A percentile compares a stretch with the other conserved stretches of the same genome.
Conservation (phyloP, 2,113 vertebrate species). For the Felis chaus region DNA sequence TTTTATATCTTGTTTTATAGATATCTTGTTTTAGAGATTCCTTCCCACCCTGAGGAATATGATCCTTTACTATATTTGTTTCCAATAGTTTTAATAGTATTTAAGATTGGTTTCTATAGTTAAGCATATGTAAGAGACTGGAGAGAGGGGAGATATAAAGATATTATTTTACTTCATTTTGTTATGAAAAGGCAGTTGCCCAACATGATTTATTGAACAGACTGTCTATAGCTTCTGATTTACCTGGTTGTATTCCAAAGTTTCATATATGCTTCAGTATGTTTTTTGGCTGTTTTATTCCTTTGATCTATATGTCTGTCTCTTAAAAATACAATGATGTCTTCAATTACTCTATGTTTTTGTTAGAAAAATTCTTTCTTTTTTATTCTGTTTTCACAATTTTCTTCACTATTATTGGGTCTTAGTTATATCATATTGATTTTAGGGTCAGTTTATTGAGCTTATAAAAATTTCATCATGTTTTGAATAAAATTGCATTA, state of each 20-base stretch:
- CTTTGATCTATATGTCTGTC: background rate
- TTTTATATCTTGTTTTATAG: background rate
- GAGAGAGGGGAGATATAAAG: background rate
- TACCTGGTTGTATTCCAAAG: background rate
- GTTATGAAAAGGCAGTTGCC: background rate
- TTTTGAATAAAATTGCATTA: background rate
- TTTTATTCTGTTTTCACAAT: background rate
- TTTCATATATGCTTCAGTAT: background rate
- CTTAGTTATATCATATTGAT: background rate
- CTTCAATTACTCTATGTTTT: conserved; percentile 11
- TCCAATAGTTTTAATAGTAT: background rate
- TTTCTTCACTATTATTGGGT: background rate
- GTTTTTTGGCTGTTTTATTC: background rate
- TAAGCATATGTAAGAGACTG: background rate
- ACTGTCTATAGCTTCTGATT: background rate
- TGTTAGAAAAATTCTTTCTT: background rate
- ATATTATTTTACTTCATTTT: background rate
- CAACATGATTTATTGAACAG: background rate
- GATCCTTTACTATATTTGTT: background rate
- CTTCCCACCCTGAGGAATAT: background rate
- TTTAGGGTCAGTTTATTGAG: background rate
- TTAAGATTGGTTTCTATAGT: background rate
- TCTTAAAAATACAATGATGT: background rate
- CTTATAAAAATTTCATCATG: background rate
- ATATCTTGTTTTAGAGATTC: background rate